These are phyloP conservation scores for Archocentrus centrarchus DNA, from an alignment of 2,113 vertebrate species.

Conservation along the genomic window DNA sequence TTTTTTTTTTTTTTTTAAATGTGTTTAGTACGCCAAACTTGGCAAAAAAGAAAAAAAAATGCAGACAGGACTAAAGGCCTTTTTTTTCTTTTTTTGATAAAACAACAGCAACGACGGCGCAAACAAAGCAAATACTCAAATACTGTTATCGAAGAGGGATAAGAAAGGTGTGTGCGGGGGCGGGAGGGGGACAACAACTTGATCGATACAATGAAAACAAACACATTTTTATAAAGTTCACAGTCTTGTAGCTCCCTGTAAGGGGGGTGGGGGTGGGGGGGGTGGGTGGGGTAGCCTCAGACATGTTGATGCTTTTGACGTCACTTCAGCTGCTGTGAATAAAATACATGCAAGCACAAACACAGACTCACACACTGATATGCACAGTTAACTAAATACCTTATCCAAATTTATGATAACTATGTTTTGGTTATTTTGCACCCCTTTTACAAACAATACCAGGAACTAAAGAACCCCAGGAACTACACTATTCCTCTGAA, in stretches of 20 bases:
- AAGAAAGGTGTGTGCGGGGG: constrained; percentile 3
- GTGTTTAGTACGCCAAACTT: constrained; percentile 37
- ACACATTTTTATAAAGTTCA: constrained; percentile 76
- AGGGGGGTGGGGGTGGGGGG: not conserved
- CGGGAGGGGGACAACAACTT: constrained; percentile 24
- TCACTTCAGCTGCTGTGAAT: constrained; percentile 62
- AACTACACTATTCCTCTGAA: not conserved
- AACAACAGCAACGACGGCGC: constrained; percentile 40
- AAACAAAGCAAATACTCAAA: constrained; percentile 80
- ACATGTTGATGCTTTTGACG: not conserved
- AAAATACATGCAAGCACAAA: not conserved
- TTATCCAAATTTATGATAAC: not conserved
- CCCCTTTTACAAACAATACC: not conserved
- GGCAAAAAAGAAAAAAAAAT: not conserved
- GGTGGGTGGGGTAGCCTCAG: not conserved
- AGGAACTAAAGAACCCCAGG: not conserved
- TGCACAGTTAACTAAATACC: not conserved
- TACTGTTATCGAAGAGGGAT: constrained; percentile 72
- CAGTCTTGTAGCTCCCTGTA: constrained; percentile 79
- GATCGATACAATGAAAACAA: constrained; percentile 64
- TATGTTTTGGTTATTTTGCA: not conserved
- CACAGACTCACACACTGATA: not conserved
- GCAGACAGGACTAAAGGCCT: constrained; percentile 44
- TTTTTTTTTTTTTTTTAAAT: not conserved
- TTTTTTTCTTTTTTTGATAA: constrained; percentile 21